Evolutionary conservation across 2,113 vertebrate species (phyloP), one percentile per base, ranked within the genome.

Genomic region (Mustela lutreola): DNA sequence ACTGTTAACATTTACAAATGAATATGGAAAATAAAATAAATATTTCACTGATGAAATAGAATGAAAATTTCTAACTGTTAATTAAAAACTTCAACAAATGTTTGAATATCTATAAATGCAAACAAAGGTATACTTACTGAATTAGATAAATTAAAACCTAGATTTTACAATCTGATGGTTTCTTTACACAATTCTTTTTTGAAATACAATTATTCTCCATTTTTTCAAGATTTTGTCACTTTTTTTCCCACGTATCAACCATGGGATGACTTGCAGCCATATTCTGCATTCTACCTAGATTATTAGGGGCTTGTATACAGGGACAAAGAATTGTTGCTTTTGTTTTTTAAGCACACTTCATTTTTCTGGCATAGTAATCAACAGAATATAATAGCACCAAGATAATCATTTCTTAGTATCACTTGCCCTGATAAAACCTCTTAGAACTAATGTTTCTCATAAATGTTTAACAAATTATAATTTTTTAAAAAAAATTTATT

Each of bases 1-100:
- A 58, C 36, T 67, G 18, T 87, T 81, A 45, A 21, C 71, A 60
- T 81, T 89, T 96, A 48, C 14, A 62, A 92, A 96, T 50, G 24
- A 93, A 45, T 62, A n/a, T 53, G 28, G 58, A 93, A 90, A 42
- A 92, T 89, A n/a, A 80, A 76, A 76, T 81, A 28, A 50, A 19
- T 63, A 79, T n/a, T 90, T 78, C 42, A 50, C 9, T 36, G 15
- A 50, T 36, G 15, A 90, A 79, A 14, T 63, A 2, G 56, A 70
- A 70, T 81, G 22, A 60, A 85, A 94, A 95, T 31, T 36, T 92
- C 16, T 71, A 60, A 73, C 22, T 75, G 56, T 75, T 85, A 73
- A 87, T 84, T 73, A n/a, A 86, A 97, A 88, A n/a, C 0, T 36
- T 73, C 22, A 58, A 31, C 50, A 14, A 76, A 70, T 94, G 11